Percentiles rank a stretch among this genome's conserved stretches.
Evolutionary conservation across 23 tunicate species (phyloP).

Genomic region (Ascidia mentula): DNA sequence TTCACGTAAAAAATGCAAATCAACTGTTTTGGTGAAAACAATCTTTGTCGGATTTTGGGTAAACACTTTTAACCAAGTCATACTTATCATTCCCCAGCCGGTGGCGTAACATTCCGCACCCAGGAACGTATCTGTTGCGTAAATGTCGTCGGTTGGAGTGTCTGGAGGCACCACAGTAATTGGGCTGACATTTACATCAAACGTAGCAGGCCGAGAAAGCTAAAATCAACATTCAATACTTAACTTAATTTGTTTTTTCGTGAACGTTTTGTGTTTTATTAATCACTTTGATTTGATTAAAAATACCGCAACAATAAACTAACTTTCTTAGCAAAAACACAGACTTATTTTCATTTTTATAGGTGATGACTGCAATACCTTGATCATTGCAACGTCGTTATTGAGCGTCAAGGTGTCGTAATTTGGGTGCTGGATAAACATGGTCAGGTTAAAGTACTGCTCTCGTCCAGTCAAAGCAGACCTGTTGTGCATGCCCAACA

Average conservation of each 20-base stretch:
- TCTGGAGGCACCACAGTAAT: not conserved
- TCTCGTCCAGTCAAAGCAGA: not conserved
- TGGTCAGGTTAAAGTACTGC: not conserved
- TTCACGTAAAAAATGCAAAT: too few relatives aligned
- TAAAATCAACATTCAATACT: too few relatives aligned
- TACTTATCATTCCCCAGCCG: constrained; percentile 2
- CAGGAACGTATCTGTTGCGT: not conserved
- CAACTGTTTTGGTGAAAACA: too few relatives aligned
- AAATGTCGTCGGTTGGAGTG: not conserved
- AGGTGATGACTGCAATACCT: too few relatives aligned
- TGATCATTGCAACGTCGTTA: not conserved
- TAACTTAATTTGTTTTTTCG: too few relatives aligned
- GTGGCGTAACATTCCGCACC: not conserved
- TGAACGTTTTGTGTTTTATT: too few relatives aligned
- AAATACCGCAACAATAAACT: too few relatives aligned
- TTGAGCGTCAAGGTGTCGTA: not conserved
- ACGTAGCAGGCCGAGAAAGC: not conserved
- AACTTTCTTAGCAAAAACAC: too few relatives aligned
- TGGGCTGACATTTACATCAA: not conserved
- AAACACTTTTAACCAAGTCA: too few relatives aligned
- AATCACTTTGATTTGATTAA: too few relatives aligned
- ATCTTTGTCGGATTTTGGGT: too few relatives aligned
- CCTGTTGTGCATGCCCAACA: not conserved
- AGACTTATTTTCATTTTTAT: too few relatives aligned
- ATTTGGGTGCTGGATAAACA: not conserved